Percentiles rank a stretch among this genome's conserved stretches.
These are phyloP conservation scores for Eupithecia dodoneata DNA, from an alignment of 2,888 invertebrate genomes.

Conservation along the genomic window DNA sequence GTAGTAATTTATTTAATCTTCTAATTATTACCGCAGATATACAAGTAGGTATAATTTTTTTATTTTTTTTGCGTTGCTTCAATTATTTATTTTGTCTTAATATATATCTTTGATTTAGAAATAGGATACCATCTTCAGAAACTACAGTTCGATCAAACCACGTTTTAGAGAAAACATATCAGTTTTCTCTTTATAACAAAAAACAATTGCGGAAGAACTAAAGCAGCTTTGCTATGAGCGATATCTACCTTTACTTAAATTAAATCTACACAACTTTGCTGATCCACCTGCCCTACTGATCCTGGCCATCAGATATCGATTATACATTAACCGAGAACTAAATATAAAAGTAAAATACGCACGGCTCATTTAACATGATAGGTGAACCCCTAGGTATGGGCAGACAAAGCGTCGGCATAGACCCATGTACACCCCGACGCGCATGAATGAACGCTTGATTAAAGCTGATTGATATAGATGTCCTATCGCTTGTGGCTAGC, in stretches of 20 bases:
- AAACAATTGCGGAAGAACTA: neutral
- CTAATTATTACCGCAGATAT: no score
- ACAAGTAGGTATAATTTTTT: no score
- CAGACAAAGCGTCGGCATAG: slow-evolving; percentile 34
- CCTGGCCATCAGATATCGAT: slow-evolving; percentile 38
- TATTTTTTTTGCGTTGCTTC: no score
- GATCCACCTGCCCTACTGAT: slow-evolving; percentile 13
- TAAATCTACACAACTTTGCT: slow-evolving; percentile 9
- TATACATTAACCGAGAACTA: slow-evolving; percentile 33
- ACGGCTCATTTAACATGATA: slow-evolving; percentile 35
- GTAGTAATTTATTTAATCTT: no score
- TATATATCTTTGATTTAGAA: no score
- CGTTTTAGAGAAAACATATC: neutral
- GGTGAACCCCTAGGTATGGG: slow-evolving; percentile 10
- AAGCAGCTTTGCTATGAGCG: neutral
- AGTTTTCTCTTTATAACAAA: neutral
- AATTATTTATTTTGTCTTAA: no score
- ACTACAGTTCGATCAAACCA: neutral
- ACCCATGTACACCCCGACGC: slow-evolving; percentile 29
- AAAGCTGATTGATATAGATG: slow-evolving; percentile 17
- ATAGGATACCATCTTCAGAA: neutral
- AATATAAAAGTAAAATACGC: slow-evolving; percentile 38
- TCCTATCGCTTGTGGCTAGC: slow-evolving; percentile 14
- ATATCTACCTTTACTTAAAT: neutral
- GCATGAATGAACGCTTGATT: slow-evolving; percentile 23